phyloP scores from a whole-genome alignment of 2,888 invertebrate species.

The Chalcosyrphus nemorum region DNA sequence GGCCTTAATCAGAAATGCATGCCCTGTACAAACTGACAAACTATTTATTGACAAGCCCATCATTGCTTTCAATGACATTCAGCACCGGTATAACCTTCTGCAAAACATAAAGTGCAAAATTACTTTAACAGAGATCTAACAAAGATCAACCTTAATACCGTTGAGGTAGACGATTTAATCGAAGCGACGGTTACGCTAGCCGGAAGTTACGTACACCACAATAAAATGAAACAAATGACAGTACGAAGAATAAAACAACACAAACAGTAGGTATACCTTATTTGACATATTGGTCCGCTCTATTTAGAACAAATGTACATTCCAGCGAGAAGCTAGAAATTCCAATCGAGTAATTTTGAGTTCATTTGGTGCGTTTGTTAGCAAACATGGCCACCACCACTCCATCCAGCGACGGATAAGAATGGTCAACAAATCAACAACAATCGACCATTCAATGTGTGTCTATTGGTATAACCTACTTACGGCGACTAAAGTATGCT shows the following conservation, averaged over 20 bases:
- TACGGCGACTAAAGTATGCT: constrained; percentile 49
- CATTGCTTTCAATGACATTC: no score
- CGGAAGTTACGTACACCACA: constrained; percentile 29
- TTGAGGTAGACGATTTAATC: neutral
- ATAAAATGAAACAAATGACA: neutral
- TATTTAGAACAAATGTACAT: constrained; percentile 57
- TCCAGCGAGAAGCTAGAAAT: constrained; percentile 44
- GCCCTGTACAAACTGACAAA: no score
- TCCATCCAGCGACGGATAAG: constrained; percentile 22
- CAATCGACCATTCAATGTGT: constrained; percentile 57
- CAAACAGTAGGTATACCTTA: constrained; percentile 14
- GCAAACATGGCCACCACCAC: constrained; percentile 37
- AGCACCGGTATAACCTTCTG: no score
- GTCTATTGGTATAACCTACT: constrained; percentile 48
- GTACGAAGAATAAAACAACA: neutral
- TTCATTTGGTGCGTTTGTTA: constrained; percentile 22
- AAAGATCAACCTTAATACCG: neutral
- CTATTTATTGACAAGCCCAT: no score
- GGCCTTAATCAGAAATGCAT: no score
- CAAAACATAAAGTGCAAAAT: no score
- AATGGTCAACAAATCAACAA: constrained; percentile 54
- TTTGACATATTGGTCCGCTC: constrained; percentile 26
- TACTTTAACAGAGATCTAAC: no score
- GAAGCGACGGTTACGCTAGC: neutral
- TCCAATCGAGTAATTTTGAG: constrained; percentile 45